Base-by-base conservation (phyloP, 2,888 invertebrate species). In the Tribolium freemani region DNA sequence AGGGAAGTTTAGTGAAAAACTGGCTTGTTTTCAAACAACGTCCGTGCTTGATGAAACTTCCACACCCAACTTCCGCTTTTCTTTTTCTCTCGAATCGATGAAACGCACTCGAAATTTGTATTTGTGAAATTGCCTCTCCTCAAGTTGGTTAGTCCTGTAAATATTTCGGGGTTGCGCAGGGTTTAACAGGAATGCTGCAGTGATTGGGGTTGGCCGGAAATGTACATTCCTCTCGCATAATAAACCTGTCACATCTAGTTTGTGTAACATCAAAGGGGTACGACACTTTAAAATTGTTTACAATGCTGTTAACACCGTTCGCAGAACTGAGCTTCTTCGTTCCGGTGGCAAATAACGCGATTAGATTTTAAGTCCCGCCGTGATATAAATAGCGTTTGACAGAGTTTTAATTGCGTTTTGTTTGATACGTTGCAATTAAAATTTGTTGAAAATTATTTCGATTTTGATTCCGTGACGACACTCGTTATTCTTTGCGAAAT, bases 231-330 rank as follows among this genome's bases (percentile, higher is more conserved):
- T 74, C 75, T 66, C 73, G 74, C 73, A 74, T 76, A 77, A 75
- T 77, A 76, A 77, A 76, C 75, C 76, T 75, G 77, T 76, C 77
- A 71, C 71, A 73, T 75, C 74, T 74, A 72, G 74, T 76, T 77
- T 76, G 72, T 69, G 61, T 53, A 69, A 75, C 74, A 72, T 70
- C 72, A 73, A 76, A 77, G 64, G 72, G 72, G 72, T 54, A 61
- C 60, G 71, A 72, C 74, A 71, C 72, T 74, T 77, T 73, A 75
- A 76, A 76, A 74, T 72, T 74, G 74, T 77, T 76, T 73, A 74
- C 73, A 67, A 66, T 56, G 70, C 26, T 74, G 72, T 76, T 66
- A 76, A 77, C 76, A 76, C 69, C 48, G 53, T 46, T 53, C 56
- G 50, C 9, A 8, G 64, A 31, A 48, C 53, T 20, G 46, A 8